Conservation (phyloP, 1,140 invertebrate species). For the Procambarus virginalis region DNA sequence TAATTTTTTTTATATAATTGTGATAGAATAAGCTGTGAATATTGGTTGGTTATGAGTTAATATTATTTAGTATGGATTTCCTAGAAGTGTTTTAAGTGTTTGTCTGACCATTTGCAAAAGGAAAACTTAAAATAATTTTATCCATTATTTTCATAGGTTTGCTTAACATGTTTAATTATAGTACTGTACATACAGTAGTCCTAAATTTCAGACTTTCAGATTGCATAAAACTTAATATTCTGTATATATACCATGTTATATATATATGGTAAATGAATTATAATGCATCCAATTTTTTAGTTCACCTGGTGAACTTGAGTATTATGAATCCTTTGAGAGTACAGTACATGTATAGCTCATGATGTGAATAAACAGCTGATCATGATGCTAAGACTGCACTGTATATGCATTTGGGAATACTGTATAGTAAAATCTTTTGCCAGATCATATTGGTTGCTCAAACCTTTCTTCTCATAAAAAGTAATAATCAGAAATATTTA, state of each 20-base stretch:
- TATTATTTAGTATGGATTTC: not conserved
- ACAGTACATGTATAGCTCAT: not conserved
- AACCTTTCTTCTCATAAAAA: not conserved
- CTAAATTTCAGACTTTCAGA: too few relatives aligned
- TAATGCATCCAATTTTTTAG: too few relatives aligned
- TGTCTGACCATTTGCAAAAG: too few relatives aligned
- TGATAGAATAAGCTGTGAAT: not conserved
- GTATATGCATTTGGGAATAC: not conserved
- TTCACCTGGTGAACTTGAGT: not conserved
- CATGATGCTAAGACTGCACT: not conserved
- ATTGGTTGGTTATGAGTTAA: too few relatives aligned
- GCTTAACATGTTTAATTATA: too few relatives aligned
- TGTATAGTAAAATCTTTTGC: not conserved
- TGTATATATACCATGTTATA: too few relatives aligned
- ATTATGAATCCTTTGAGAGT: not conserved
- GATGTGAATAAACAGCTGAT: not conserved
- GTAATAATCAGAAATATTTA: not conserved
- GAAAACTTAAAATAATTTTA: too few relatives aligned
- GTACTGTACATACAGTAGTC: too few relatives aligned
- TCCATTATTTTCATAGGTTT: too few relatives aligned
- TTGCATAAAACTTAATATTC: too few relatives aligned
- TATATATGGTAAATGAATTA: too few relatives aligned
- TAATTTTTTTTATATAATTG: not conserved
- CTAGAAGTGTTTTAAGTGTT: not conserved
- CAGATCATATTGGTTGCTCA: not conserved